Conservation (phyloP, 2,797 vertebrate genomes). For the Crypturellus tataupa region DNA sequence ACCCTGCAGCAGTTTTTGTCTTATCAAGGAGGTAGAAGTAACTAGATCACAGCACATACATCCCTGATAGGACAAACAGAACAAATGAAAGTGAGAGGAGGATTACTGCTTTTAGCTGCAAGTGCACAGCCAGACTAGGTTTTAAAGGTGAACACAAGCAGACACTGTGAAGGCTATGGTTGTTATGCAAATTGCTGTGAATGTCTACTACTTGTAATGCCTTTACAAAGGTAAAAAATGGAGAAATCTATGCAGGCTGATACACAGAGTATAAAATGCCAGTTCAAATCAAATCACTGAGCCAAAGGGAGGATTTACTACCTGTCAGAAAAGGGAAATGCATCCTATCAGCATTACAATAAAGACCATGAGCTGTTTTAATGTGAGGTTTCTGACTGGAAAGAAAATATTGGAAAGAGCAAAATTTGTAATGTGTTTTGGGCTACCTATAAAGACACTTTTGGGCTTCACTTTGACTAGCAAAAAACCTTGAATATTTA, state of each 20-base stretch:
- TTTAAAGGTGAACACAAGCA: neutral
- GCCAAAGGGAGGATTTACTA: neutral
- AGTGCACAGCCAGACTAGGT: neutral
- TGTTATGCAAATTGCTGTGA: neutral
- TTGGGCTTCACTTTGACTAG: neutral
- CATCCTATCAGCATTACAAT: neutral
- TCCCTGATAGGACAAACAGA: neutral
- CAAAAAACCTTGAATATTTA: neutral
- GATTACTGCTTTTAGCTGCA: neutral
- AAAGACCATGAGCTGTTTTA: neutral
- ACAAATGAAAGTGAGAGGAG: neutral
- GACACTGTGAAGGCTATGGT: neutral
- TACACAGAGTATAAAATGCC: slow-evolving; percentile 6
- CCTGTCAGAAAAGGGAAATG: neutral
- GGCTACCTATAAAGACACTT: neutral
- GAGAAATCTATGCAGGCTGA: slow-evolving; percentile 3
- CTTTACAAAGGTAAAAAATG: slow-evolving; percentile 1
- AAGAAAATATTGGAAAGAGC: neutral
- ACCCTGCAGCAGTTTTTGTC: slow-evolving; percentile 45
- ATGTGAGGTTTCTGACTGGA: neutral
- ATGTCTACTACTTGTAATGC: neutral
- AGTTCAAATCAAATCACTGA: slow-evolving; percentile 11
- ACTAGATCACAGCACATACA: neutral
- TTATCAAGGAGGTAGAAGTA: slow-evolving; percentile 9
- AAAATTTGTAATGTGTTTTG: neutral